phyloP scores from a whole-genome alignment of 2,797 vertebrate species.

The Danio jaintianensis region DNA sequence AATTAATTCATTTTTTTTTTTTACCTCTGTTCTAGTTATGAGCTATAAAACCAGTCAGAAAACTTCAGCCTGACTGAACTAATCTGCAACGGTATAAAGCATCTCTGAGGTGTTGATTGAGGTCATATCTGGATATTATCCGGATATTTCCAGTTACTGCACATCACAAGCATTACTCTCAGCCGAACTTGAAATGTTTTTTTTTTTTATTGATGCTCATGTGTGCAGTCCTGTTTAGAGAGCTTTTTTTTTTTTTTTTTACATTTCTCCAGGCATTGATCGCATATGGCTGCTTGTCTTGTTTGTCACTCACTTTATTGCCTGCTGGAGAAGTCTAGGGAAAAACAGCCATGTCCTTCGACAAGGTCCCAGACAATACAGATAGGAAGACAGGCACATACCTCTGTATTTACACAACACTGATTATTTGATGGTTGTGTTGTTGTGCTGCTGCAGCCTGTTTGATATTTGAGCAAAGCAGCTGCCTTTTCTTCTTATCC shows the following conservation, averaged over 20 bases:
- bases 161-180: background rate
- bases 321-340: conserved; percentile 27
- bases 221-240: conserved; percentile 9
- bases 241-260: background rate
- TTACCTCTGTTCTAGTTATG: no score
- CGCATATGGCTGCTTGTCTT: conserved; percentile 43
- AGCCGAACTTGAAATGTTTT: background rate
- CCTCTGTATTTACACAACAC: conserved; percentile 31
- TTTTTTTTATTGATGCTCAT: conserved; percentile 3
- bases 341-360: conserved; percentile 28
- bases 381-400: conserved; percentile 2
- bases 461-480: background rate
- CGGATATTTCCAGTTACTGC: background rate
- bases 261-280: conserved; percentile 30
- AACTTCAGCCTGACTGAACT: background rate
- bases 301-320: conserved; percentile 49
- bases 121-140: background rate
- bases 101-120: background rate
- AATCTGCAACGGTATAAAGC: background rate
- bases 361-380: conserved; percentile 24
- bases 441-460: background rate
- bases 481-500: background rate
- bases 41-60: no score
- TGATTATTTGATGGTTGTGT: conserved; percentile 20
- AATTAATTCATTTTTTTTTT: no score